Base-by-base conservation (phyloP, 1,140 invertebrate species). In the Cyrtorhinus lividipennis region DNA sequence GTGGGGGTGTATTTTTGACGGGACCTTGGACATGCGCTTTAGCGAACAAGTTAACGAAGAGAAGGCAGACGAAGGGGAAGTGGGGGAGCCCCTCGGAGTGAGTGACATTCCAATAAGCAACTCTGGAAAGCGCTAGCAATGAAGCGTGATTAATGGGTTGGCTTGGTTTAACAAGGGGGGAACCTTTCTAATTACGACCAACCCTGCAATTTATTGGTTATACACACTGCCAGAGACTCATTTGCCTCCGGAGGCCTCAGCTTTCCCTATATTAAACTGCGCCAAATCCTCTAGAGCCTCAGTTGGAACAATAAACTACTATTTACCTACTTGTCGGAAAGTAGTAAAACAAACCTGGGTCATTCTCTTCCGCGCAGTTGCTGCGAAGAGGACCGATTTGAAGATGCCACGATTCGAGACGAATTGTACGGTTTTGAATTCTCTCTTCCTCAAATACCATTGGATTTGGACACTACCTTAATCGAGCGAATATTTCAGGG, bases 81-180 rank as follows among this genome's bases (percentile, higher is more conserved):
- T 24, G 59, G 24, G 24, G 62, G 38, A 15, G 56, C 27, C 56
- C 62, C 53, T 46, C 26, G 30, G 58, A 56, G 38, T 61, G 44
- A 56, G 64, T 57, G 64, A 63, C 62, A 63, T 63, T 63, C 62
- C 62, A 63, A 63, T 63, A 63, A 63, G 62, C 62, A 63, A 62
- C 59, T 63, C 62, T 58, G 62, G 62, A 63, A 63, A 63, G 62
- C 62, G 62, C 27, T 46, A 62, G 64, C 64, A 65, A 65, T 62
- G 64, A 65, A 58, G 24, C 64, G 60, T 62, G 64, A 65, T 61
- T 65, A 65, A 65, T 65, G 64, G 64, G 64, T 46, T 62, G 60
- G 59, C 48, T 65, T 59, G 53, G 59, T 65, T 53, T 65, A 62
- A 65, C 64, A 62, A 65, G 60, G 58, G 38, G 48, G 60, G 64